Evolutionary conservation across 2,888 invertebrate genomes (phyloP), one percentile per base, ranked within the genome.

Genomic region (Lasioglossum morio): DNA sequence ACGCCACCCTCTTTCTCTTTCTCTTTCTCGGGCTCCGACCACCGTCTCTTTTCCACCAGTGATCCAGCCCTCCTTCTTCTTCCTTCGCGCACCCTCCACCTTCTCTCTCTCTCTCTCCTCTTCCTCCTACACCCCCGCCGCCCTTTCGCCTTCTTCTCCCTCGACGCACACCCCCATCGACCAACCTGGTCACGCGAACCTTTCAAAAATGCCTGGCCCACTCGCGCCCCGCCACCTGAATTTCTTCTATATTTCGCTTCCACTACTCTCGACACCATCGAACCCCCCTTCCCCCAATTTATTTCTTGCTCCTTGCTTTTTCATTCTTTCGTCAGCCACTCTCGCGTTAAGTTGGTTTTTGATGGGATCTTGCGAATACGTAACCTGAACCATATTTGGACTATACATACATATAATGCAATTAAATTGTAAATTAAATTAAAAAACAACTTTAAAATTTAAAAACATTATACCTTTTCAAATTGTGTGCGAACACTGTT

Each of bases 101-200:
- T 27, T 5, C 40, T 5, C 40, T 40, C 40, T 43, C 43, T 40
- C 40, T 40, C 10, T 74, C 37, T 60, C 69, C 77, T 79, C 60
- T 60, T 81, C 60, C 73, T 48, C 40, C 69, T 37, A 66, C 69
- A 30, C 46, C 27, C 16, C 30, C 7, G 30, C 27, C 63, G 34
- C 7, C 69, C 69, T 16, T 23, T 37, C 34, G 8, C 23, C 53
- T 16, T 60, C 27, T 60, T 69, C 72, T 57, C 72, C 69, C 74
- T 53, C 79, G 81, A 78, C 66, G 82, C 87, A 19, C 86, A 76
- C 87, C 89, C 78, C 89, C 86, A 90, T 88, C 91, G 88, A 88
- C 87, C 90, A 87, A 88, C 91, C 91, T 91, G 92, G 92, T 93
- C 93, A 92, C 93, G 92, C 93, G 92, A 92, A 88, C 89, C 83